phyloP scores from a whole-genome alignment of 2,113 vertebrate genomes.

The Anarhynchus alexandrinus region DNA sequence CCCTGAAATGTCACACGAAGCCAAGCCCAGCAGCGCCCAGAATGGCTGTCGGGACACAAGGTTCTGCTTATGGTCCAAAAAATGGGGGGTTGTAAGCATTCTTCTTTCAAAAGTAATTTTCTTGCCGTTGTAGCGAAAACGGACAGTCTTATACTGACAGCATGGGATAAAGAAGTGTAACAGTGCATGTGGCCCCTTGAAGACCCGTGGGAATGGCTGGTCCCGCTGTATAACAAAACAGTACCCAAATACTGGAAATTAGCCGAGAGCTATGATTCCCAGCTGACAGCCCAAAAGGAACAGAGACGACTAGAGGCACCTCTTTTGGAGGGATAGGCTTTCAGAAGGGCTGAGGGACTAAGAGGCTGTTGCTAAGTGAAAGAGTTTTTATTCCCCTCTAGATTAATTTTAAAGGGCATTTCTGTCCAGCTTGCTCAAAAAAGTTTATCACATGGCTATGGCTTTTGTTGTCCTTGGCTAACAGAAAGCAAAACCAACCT shows the following conservation, averaged over 20 bases:
- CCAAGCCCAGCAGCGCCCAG: not conserved
- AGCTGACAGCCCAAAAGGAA: constrained; percentile 30
- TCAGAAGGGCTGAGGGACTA: not conserved
- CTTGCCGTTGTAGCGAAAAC: not conserved
- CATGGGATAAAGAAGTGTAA: not conserved
- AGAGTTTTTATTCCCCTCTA: constrained; percentile 15
- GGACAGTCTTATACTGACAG: not conserved
- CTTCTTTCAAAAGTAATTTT: constrained; percentile 18
- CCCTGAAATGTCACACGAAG: not conserved
- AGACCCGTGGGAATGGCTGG: constrained; percentile 48
- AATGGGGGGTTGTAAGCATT: not conserved
- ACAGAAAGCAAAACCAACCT: constrained; percentile 21
- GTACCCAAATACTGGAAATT: constrained; percentile 63
- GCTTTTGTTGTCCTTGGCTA: constrained; percentile 59
- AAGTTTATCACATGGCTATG: constrained; percentile 16
- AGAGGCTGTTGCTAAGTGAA: constrained; percentile 32
- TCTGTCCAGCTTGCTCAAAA: constrained; percentile 30
- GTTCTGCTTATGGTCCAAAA: not conserved
- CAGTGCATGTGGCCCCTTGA: constrained; percentile 8
- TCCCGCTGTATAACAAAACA: not conserved
- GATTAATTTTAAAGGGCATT: constrained; percentile 54
- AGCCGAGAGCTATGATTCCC: constrained; percentile 36
- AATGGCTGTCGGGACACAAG: not conserved
- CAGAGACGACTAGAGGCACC: constrained; percentile 46
- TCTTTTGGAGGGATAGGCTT: constrained; percentile 35